These are phyloP conservation scores for Gavialis gangeticus DNA, from an alignment of 2,113 vertebrate species.

Conservation along the genomic window DNA sequence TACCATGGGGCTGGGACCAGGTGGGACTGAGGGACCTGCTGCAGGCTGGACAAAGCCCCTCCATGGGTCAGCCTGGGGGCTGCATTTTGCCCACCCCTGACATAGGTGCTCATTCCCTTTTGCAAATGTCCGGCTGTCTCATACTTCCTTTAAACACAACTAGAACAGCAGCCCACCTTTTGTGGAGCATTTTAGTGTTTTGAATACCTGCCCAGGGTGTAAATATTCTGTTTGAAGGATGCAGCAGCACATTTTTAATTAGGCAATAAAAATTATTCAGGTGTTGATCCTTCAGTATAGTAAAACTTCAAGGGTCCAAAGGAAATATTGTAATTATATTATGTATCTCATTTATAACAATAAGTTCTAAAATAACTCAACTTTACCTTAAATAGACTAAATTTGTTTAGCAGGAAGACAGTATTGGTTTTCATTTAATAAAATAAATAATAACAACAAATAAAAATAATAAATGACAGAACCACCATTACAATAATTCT, in stretches of 20 bases:
- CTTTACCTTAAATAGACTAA: neutral
- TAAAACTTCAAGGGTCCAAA: neutral
- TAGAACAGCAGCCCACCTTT: too few species aligned
- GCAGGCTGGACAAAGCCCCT: too few species aligned
- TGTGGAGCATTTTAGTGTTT: too few species aligned
- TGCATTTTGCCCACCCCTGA: too few species aligned
- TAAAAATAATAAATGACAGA: neutral
- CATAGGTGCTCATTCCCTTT: too few species aligned
- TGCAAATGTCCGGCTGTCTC: too few species aligned
- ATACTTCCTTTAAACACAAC: too few species aligned
- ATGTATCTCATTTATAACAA: neutral
- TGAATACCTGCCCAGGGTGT: neutral
- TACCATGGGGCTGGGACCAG: too few species aligned
- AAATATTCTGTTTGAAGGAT: neutral
- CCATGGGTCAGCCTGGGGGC: too few species aligned
- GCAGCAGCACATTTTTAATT: neutral
- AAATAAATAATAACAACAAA: neutral
- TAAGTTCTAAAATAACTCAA: neutral
- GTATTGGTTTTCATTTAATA: neutral
- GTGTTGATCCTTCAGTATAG: neutral
- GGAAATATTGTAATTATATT: neutral
- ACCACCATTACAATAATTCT: neutral
- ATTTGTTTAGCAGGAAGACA: neutral
- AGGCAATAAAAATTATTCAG: neutral
- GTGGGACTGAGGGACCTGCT: too few species aligned